A percentile compares a stretch with the other conserved stretches of the same genome.
Conservation (phyloP, 2,113 vertebrate genomes). For the zebrafish (Danio rerio) region GRCz12tu NC_133184.1:14367501-14368000, state of each 20-base stretch:
- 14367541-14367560: slow-evolving; percentile 35
- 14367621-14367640: slow-evolving; percentile 69
- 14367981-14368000: too few relatives aligned
- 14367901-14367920: neutral
- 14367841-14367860: neutral
- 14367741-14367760: too few relatives aligned
- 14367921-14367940: too few relatives aligned
- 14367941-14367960: too few relatives aligned
- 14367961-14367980: too few relatives aligned
- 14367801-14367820: neutral
- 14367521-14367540: slow-evolving; percentile 43
- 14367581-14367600: slow-evolving; percentile 53
- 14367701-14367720: neutral
- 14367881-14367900: neutral
- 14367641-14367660: slow-evolving; percentile 61
- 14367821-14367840: neutral
- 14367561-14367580: slow-evolving; percentile 9
- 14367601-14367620: slow-evolving; percentile 61
- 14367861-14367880: neutral
- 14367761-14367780: too few relatives aligned
- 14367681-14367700: neutral
- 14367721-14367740: neutral
- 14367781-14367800: too few relatives aligned
- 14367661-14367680: slow-evolving; percentile 40
- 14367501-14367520: slow-evolving; percentile 50